Percentiles rank a stretch among this genome's conserved stretches.
phyloP scores from a whole-genome alignment of 2,888 invertebrate species.

The Apodemia zela region DNA sequence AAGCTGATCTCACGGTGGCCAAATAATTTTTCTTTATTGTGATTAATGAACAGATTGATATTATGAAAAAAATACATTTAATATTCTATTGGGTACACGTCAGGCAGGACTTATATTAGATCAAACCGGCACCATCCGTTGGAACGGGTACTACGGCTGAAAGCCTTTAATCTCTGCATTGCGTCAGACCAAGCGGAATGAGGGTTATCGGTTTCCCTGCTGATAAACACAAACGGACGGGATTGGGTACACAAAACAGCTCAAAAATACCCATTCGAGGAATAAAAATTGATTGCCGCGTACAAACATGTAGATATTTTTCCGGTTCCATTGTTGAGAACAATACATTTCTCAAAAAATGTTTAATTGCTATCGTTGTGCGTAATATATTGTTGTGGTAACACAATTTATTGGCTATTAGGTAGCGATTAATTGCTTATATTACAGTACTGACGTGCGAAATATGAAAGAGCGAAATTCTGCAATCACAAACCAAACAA shows the following conservation, averaged over 20 bases:
- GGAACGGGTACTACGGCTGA: conserved; percentile 55
- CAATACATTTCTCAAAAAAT: conserved; percentile 41
- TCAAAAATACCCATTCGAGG: conserved; percentile 57
- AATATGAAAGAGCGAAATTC: conserved; percentile 25
- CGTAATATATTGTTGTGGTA: conserved; percentile 58
- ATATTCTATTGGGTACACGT: conserved; percentile 45
- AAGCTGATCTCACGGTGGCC: too few relatives aligned
- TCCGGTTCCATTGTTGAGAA: conserved; percentile 46
- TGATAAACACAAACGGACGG: conserved; percentile 75
- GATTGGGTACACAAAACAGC: conserved; percentile 50
- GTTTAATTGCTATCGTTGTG: conserved; percentile 51
- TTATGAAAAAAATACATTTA: background rate
- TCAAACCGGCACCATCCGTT: conserved; percentile 55
- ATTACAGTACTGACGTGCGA: conserved; percentile 32
- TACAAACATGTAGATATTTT: conserved; percentile 53
- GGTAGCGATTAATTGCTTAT: conserved; percentile 49
- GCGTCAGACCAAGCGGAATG: conserved; percentile 73
- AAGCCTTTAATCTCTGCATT: conserved; percentile 77
- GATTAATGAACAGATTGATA: background rate
- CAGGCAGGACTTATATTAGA: conserved; percentile 61
- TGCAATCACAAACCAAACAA: too few relatives aligned
- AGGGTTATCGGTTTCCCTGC: conserved; percentile 71
- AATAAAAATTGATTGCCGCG: conserved; percentile 54
- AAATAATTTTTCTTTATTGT: too few relatives aligned
- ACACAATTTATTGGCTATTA: conserved; percentile 58